These are phyloP conservation scores for human DNA, from an alignment of 2,113 vertebrate species.

Conservation along the genomic window GRCh38 chr3:95344501-95345000, in stretches of 20 bases:
- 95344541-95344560: background rate
- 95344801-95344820: background rate
- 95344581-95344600: background rate
- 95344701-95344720: background rate
- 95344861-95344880: background rate
- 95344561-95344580: background rate
- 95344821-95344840: background rate
- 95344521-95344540: background rate
- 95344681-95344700: background rate
- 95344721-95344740: background rate
- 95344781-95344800: background rate
- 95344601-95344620: background rate
- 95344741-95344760: background rate
- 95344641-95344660: background rate
- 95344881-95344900: too few species aligned
- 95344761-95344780: background rate
- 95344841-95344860: background rate
- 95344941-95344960: too few species aligned
- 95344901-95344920: too few species aligned
- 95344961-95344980: too few species aligned
- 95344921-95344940: too few species aligned
- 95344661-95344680: background rate
- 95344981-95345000: too few species aligned
- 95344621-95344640: background rate
- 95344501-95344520: background rate